Percentiles rank a stretch among this genome's conserved stretches.
Evolutionary conservation across 2,113 vertebrate species (phyloP).

Genomic region (Hippocampus mohnikei): DNA sequence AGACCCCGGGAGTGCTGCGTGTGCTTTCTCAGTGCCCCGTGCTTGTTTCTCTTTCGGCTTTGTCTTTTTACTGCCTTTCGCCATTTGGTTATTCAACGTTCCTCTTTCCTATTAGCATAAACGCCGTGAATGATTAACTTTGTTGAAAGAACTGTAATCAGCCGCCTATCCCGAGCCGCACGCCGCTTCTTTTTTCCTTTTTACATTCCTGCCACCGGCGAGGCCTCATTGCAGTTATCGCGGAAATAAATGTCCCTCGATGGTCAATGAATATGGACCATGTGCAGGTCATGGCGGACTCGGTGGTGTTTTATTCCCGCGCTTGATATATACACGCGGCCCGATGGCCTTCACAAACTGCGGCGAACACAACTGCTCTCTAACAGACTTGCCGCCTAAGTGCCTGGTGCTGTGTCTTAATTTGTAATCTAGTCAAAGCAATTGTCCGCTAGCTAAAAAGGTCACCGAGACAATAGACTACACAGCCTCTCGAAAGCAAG

Average conservation of each 20-base stretch:
- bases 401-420: constrained; percentile 69
- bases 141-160: constrained; percentile 65
- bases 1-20: constrained; percentile 79
- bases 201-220: constrained; percentile 53
- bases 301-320: constrained; percentile 41
- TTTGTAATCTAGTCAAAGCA: constrained; percentile 74
- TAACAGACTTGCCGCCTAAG: constrained; percentile 64
- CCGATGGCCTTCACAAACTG: constrained; percentile 55
- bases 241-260: constrained; percentile 58
- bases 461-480: constrained; percentile 69
- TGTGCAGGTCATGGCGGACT: constrained; percentile 37
- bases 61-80: constrained; percentile 64
- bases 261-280: constrained; percentile 57
- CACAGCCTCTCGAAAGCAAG: constrained; percentile 58
- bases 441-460: constrained; percentile 71
- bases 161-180: constrained; percentile 38
- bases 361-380: constrained; percentile 56
- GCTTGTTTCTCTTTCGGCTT: constrained; percentile 66
- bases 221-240: constrained; percentile 50
- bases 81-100: constrained; percentile 70
- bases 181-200: constrained; percentile 43
- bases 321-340: constrained; percentile 53
- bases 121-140: constrained; percentile 74
- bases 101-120: constrained; percentile 64
- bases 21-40: constrained; percentile 67